Evolutionary conservation across 2,797 vertebrate species (phyloP).

Genomic region (Leucoraja ocellata): DNA sequence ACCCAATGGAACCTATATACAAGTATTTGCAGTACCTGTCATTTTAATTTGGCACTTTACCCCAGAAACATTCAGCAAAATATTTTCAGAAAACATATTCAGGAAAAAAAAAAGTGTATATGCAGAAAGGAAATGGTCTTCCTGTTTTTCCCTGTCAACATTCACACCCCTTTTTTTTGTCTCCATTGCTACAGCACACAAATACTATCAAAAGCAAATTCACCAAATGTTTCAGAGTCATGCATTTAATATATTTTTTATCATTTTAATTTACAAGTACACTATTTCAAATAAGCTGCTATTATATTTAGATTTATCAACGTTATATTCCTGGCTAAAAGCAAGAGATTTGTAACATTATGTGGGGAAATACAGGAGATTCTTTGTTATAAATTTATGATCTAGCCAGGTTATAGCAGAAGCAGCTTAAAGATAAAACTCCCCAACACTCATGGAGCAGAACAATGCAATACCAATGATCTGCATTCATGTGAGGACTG

Average conservation of each 20-base stretch:
- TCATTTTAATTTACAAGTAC: not conserved
- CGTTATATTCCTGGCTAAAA: not conserved
- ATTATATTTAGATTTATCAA: not conserved
- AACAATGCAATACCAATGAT: not conserved
- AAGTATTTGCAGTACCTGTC: not conserved
- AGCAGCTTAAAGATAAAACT: not conserved
- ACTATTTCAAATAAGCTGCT: not conserved
- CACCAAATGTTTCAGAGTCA: not conserved
- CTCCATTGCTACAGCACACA: not conserved
- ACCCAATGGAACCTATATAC: not conserved
- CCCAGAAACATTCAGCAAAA: slow-evolving; percentile 65
- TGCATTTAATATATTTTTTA: not conserved
- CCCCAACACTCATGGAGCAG: not conserved
- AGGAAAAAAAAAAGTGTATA: slow-evolving; percentile 70
- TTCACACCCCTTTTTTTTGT: not conserved
- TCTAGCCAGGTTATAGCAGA: not conserved
- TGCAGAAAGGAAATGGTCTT: slow-evolving; percentile 80
- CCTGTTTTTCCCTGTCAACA: slow-evolving; percentile 81
- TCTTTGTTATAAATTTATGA: slow-evolving; percentile 11
- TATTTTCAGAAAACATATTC: slow-evolving; percentile 69
- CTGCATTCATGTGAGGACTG: not conserved
- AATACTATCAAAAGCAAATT: not conserved
- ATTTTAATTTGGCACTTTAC: slow-evolving; percentile 48
- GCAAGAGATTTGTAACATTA: not conserved
- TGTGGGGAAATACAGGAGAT: not conserved